Conservation (phyloP, 2,888 invertebrate species). For the Anodontia alba region DNA sequence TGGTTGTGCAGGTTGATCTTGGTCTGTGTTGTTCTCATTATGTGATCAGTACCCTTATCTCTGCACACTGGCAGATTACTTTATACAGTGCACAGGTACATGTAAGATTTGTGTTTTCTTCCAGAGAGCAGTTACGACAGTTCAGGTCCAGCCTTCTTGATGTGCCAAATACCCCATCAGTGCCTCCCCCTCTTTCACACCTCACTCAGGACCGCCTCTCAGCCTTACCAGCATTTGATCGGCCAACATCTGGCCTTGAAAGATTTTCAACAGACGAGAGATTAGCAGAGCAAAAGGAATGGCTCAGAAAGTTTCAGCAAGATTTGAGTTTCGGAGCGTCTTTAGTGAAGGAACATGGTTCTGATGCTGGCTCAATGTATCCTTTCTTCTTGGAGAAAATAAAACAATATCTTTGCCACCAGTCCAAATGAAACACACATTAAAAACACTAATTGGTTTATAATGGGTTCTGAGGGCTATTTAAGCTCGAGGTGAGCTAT, state of each 20-base stretch:
- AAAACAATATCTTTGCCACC: too few species aligned
- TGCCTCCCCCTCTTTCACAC: conserved; percentile 21
- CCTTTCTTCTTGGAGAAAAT: conserved; percentile 59
- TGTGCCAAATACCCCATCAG: conserved; percentile 28
- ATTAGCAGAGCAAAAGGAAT: conserved; percentile 77
- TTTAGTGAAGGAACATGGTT: conserved; percentile 58
- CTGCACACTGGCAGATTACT: too few species aligned
- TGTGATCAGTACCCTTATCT: too few species aligned
- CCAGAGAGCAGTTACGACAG: conserved; percentile 77
- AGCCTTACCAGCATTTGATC: conserved; percentile 13
- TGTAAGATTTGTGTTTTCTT: too few species aligned
- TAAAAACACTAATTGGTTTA: too few species aligned
- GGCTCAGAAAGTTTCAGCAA: conserved; percentile 75
- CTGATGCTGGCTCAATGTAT: conserved; percentile 79
- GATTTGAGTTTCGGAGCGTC: conserved; percentile 68
- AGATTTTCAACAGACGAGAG: conserved; percentile 71
- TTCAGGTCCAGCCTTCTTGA: conserved; percentile 67
- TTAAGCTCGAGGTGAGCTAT: too few species aligned
- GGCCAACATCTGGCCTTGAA: conserved; percentile 12
- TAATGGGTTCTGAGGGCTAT: too few species aligned
- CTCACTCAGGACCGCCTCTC: conserved; percentile 29
- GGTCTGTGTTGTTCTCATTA: too few species aligned
- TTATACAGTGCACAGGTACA: too few species aligned
- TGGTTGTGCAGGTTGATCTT: too few species aligned
- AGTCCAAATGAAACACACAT: too few species aligned